These are phyloP conservation scores for Arenaria interpres DNA, from an alignment of 2,113 vertebrate genomes.

Conservation along the genomic window DNA sequence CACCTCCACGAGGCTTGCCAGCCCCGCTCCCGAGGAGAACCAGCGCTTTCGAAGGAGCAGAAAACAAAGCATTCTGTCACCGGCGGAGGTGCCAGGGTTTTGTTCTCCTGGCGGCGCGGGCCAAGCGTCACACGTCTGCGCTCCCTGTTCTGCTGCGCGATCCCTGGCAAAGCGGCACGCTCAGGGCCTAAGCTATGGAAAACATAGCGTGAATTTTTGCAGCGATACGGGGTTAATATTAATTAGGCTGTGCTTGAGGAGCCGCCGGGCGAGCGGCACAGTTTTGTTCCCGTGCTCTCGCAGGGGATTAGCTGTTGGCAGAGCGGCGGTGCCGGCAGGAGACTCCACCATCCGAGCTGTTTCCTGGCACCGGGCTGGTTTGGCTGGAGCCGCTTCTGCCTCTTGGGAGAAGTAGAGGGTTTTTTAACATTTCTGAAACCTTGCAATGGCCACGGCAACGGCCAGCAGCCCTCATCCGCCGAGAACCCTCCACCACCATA, in stretches of 20 bases:
- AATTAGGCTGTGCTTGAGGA: not conserved
- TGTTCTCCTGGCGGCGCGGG: not conserved
- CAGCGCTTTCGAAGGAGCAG: not conserved
- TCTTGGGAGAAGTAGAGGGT: not conserved
- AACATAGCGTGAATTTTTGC: not conserved
- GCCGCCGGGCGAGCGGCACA: not conserved
- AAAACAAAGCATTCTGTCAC: not conserved
- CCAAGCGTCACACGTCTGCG: not conserved
- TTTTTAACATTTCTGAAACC: not conserved
- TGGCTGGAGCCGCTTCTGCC: not conserved
- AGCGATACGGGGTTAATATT: not conserved
- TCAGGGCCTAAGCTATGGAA: not conserved
- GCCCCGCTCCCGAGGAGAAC: not conserved
- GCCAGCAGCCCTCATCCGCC: rapidly evolving
- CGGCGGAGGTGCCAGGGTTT: slow-evolving; percentile 7
- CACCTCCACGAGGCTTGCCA: not conserved
- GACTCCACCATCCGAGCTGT: slow-evolving; percentile 33
- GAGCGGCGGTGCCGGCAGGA: not conserved
- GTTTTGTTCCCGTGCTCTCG: not conserved
- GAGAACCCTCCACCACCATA: not conserved
- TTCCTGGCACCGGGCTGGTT: not conserved
- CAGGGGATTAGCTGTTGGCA: slow-evolving; percentile 56
- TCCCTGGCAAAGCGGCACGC: not conserved
- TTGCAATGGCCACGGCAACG: not conserved
- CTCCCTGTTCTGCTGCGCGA: not conserved